These are phyloP conservation scores for Trissoscelio sp. DNA, from an alignment of 2,888 invertebrate species.

Conservation along the genomic window DNA sequence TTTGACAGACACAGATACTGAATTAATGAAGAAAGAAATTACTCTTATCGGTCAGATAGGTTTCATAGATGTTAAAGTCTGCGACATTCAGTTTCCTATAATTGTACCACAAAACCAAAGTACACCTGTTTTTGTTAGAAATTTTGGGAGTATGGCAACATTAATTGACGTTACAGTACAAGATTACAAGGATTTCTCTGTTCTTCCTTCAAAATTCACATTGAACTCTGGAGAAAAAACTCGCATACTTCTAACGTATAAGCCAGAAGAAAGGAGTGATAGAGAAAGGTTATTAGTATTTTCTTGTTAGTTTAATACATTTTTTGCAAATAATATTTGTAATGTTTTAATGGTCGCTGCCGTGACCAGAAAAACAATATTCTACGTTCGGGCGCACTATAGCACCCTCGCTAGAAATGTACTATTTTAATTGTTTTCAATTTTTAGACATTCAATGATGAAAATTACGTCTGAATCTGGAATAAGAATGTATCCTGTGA, in stretches of 20 bases:
- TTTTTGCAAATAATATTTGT: no score
- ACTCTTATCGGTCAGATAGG: slow-evolving; percentile 8
- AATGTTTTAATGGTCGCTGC: no score
- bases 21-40: slow-evolving; percentile 21
- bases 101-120: not conserved
- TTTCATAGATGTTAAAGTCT: not conserved
- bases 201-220: no score
- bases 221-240: no score
- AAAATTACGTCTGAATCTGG: slow-evolving; percentile 72
- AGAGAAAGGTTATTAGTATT: no score
- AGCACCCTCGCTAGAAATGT: no score
- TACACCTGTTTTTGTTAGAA: slow-evolving; percentile 42
- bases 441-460: slow-evolving; percentile 70
- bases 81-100: slow-evolving; percentile 16
- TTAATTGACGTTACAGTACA: slow-evolving; percentile 69
- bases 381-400: no score
- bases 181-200: no score
- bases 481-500: slow-evolving; percentile 71
- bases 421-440: not conserved
- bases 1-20: not conserved
- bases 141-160: slow-evolving; percentile 72
- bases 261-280: no score
- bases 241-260: no score
- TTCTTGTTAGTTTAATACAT: no score
- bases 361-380: no score